Evolutionary conservation across 2,797 vertebrate genomes (phyloP).

Genomic region (Apodemus agrarius): DNA sequence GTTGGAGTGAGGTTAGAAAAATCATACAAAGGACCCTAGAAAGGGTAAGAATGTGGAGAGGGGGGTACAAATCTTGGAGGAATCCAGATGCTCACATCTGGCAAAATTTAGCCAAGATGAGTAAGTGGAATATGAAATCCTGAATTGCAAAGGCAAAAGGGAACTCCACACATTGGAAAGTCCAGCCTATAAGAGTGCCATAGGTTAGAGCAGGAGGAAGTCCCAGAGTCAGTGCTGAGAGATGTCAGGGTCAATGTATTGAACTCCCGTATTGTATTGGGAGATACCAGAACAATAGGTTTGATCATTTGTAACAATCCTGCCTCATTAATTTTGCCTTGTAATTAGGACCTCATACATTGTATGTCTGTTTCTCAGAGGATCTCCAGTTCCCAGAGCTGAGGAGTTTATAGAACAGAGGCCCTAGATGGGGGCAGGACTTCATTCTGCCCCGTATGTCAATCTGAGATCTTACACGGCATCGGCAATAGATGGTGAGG

Average conservation of each 20-base stretch:
- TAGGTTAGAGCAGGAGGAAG: background rate
- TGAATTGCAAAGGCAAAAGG: background rate
- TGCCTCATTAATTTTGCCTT: background rate
- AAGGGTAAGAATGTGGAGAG: constrained; percentile 49
- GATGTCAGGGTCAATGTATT: background rate
- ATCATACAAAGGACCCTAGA: constrained; percentile 65
- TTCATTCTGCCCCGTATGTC: background rate
- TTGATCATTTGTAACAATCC: background rate
- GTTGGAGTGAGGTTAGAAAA: constrained; percentile 74
- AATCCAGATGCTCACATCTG: constrained; percentile 66
- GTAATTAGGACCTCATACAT: background rate
- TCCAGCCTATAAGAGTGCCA: background rate
- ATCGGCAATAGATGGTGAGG: background rate
- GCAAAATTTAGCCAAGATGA: constrained; percentile 68
- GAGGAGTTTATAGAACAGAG: background rate
- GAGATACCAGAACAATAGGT: background rate
- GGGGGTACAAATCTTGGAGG: constrained; percentile 57
- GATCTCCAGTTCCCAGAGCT: background rate
- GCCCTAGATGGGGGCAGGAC: background rate
- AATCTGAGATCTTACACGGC: background rate
- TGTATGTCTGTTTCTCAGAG: background rate
- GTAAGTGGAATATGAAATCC: constrained; percentile 45
- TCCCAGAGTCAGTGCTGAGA: background rate
- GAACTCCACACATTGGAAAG: background rate
- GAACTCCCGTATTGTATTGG: background rate